Percentiles rank a stretch among this genome's conserved stretches.
phyloP scores from a whole-genome alignment of 2,797 vertebrate genomes.

The Eulemur rubriventer region DNA sequence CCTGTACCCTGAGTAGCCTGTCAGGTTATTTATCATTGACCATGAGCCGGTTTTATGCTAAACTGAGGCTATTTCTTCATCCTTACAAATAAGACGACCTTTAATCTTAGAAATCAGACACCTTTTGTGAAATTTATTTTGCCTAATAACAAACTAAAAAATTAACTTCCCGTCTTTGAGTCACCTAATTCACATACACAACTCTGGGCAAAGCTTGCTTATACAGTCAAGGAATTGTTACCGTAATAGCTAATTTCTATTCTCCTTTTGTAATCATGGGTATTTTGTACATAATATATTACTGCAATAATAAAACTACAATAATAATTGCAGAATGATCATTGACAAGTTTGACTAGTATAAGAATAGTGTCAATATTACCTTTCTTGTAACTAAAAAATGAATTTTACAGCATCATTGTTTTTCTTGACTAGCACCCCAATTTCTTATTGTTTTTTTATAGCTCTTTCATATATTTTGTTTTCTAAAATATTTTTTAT shows the following conservation, averaged over 20 bases:
- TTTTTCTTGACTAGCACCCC: neutral
- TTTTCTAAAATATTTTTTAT: slow-evolving; percentile 17
- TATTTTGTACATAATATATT: neutral
- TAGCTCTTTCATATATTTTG: neutral
- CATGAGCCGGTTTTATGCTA: neutral
- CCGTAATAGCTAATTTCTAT: neutral
- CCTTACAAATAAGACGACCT: neutral
- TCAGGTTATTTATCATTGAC: neutral
- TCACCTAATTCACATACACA: neutral
- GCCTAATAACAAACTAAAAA: neutral
- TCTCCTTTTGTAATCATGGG: neutral
- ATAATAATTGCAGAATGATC: neutral
- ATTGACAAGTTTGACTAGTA: neutral
- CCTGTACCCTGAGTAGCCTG: neutral
- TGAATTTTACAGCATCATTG: neutral
- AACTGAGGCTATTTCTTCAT: neutral
- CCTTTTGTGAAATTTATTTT: neutral
- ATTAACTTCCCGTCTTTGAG: neutral
- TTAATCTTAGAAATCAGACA: slow-evolving; percentile 4
- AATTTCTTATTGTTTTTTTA: neutral
- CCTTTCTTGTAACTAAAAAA: neutral
- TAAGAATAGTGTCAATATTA: neutral
- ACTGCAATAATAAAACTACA: neutral
- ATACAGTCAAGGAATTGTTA: neutral
- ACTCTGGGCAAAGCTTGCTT: neutral